Conservation (phyloP, 2,888 invertebrate species). For the Ormyrus rosae region DNA sequence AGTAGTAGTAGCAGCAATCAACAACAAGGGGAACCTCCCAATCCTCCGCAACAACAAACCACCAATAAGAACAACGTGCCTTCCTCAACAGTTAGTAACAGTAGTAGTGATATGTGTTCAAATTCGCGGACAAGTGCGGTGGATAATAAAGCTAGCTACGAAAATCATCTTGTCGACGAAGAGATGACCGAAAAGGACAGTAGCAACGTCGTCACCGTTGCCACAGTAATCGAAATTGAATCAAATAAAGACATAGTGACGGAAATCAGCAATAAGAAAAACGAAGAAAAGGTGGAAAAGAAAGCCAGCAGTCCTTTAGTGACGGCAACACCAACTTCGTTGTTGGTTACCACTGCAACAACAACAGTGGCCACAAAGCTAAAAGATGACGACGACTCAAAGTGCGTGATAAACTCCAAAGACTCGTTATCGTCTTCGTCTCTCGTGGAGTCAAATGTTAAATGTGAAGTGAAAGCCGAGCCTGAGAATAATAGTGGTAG, state of each 20-base stretch:
- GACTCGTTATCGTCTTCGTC: constrained; percentile 3
- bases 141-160: constrained; percentile 33
- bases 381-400: constrained; percentile 21
- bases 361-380: constrained; percentile 60
- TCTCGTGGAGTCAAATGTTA: constrained; percentile 6
- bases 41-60: constrained; percentile 71
- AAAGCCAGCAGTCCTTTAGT: constrained; percentile 49
- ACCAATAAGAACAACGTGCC: constrained; percentile 75
- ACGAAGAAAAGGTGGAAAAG: neutral
- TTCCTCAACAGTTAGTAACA: constrained; percentile 72
- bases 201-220: constrained; percentile 30
- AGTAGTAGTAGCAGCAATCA: constrained; percentile 14
- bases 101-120: constrained; percentile 75
- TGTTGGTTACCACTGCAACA: too few relatives aligned
- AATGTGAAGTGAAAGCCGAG: constrained; percentile 41
- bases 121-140: constrained; percentile 60
- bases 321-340: constrained; percentile 59
- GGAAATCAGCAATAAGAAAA: neutral
- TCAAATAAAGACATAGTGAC: neutral
- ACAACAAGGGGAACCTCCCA: constrained; percentile 43
- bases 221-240: constrained; percentile 43
- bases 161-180: constrained; percentile 43
- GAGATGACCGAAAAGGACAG: constrained; percentile 53
- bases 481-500: constrained; percentile 54
- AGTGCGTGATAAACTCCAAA: constrained; percentile 46